Evolutionary conservation across 1,140 invertebrate genomes (phyloP), one percentile per base, ranked within the genome.

Genomic region (Adelges cooleyi): DNA sequence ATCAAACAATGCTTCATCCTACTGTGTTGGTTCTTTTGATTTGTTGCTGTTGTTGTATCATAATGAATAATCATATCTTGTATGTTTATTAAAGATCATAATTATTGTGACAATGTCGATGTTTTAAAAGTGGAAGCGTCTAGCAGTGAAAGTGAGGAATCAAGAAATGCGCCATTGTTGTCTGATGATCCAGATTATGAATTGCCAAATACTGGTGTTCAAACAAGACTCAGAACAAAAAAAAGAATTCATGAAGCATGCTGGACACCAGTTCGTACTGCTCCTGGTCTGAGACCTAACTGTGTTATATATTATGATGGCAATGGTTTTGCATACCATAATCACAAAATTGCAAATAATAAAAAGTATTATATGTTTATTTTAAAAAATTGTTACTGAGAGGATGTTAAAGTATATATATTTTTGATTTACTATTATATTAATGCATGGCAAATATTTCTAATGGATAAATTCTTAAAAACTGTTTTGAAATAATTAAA

Each of bases 261-360:
- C 33, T 62, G 56, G 56, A 18, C 56, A 33, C 56, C 56, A 27
- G 42, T 62, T 48, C 38, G 56, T 3, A 62, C 42, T 62, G 56
- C 56, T 29, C 56, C 56, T 46, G 56, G 56, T 46, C 22, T 62
- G 27, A 22, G 56, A 22, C 42, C 56, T 29, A 62, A 62, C 33
- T 62, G 56, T 11, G 46, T 33, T 2, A 62, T 62, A 20, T 62
- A 46, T 62, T 62, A 62, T 62, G 56, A 62, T 62, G 56, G 56
- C 17, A 62, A 46, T 62, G 56, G 56, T 46, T 62, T 46, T 62
- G 56, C 56, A 8, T 62, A 62, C 25, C 56, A 62, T 11, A 62
- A 62, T 9, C 56, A 62, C 33, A 62, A 62, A 33, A 62, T 62
- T 33, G 56, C 56, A 29, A 62, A 62, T 27, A 48, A 62, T 2